Conservation (phyloP, 2,797 vertebrate species). For the Helicolenus hilgendorfi region DNA sequence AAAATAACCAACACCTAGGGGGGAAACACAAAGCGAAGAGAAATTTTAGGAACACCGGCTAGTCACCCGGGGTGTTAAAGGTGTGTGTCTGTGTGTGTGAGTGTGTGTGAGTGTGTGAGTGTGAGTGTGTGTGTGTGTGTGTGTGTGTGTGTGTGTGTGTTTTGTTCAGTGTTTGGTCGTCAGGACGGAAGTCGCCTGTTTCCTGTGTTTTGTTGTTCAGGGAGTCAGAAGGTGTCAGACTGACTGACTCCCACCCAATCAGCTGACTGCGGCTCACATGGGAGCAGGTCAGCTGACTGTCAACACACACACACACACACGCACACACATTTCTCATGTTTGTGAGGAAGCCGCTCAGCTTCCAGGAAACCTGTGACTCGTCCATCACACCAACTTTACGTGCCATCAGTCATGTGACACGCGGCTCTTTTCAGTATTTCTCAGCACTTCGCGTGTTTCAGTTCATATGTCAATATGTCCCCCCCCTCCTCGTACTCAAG, state of each 20-base stretch:
- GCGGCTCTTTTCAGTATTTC: not conserved
- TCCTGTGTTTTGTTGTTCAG: constrained; percentile 43
- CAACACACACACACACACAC: not conserved
- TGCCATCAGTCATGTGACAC: not conserved
- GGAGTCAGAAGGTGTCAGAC: constrained; percentile 12
- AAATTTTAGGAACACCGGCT: not conserved
- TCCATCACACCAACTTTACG: not conserved
- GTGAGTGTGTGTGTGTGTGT: not conserved
- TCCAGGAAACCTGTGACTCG: not conserved
- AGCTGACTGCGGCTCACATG: constrained; percentile 47
- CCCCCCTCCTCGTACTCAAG: no score
- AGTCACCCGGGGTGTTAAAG: no score
- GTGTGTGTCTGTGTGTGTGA: not conserved
- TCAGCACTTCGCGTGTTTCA: not conserved
- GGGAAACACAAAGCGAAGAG: not conserved
- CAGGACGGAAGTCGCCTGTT: constrained; percentile 30
- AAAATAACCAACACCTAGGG: not conserved
- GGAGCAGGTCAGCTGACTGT: constrained; percentile 42
- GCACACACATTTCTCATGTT: not conserved
- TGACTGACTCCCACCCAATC: constrained; percentile 3
- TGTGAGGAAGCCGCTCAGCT: not conserved
- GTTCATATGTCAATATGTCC: not conserved
- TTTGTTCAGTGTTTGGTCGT: not conserved
- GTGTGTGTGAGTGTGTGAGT: not conserved
- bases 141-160: not conserved